Conservation (phyloP, 1,140 invertebrate species). For the Laupala kohalensis region DNA sequence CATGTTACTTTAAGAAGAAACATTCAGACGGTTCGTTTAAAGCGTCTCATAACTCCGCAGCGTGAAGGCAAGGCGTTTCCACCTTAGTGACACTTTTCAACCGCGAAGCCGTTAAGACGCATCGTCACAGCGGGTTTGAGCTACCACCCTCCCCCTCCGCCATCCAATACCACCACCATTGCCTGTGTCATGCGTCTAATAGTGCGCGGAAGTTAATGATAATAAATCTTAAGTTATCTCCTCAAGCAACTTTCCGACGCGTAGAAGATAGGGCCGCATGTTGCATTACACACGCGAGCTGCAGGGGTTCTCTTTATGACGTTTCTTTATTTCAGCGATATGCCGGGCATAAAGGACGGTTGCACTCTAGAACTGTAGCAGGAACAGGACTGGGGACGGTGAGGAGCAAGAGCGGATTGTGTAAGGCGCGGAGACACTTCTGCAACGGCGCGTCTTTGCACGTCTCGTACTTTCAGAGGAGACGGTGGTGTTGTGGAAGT, state of each 20-base stretch:
- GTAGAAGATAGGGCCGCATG: not conserved
- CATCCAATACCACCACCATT: no score
- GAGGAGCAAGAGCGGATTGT: no score
- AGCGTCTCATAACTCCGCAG: not conserved
- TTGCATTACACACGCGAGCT: not conserved
- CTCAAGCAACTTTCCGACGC: not conserved
- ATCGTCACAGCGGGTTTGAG: no score
- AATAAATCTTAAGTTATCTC: not conserved
- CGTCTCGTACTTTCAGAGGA: not conserved
- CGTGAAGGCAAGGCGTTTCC: not conserved
- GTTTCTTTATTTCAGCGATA: not conserved
- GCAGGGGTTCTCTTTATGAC: not conserved
- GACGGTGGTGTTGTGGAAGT: not conserved
- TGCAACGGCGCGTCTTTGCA: not conserved
- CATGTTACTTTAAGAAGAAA: not conserved
- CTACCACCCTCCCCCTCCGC: no score
- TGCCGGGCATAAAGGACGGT: not conserved
- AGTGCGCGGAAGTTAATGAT: not conserved
- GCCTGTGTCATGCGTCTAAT: not conserved
- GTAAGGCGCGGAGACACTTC: not conserved
- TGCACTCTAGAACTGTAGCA: not conserved
- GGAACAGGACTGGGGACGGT: no score
- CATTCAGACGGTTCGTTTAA: not conserved
- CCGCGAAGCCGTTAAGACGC: no score
- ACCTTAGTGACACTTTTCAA: no score